These are phyloP conservation scores for Callaeas wilsoni DNA, from an alignment of 2,113 vertebrate genomes.

Conservation along the genomic window DNA sequence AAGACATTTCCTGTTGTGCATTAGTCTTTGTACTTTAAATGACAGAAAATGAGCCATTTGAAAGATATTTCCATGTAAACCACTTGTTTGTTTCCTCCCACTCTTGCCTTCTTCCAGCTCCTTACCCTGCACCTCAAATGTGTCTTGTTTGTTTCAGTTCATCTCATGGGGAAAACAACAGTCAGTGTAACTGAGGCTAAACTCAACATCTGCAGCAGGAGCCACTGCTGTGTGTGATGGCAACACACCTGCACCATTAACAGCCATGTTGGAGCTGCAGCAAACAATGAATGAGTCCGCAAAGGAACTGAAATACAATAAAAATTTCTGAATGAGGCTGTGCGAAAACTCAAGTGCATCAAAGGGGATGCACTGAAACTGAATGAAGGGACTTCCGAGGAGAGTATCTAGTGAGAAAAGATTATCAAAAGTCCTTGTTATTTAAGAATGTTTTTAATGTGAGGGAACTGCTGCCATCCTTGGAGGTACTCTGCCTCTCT, in stretches of 20 bases:
- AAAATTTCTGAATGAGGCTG: not conserved
- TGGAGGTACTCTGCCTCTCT: not conserved
- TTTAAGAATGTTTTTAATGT: not conserved
- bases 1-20: not conserved
- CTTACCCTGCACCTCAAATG: not conserved
- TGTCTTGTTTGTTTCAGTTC: not conserved
- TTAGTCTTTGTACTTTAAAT: not conserved
- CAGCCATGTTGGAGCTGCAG: not conserved
- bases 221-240: not conserved
- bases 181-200: not conserved
- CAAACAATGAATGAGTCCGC: not conserved
- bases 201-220: not conserved
- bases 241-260: not conserved
- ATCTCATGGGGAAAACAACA: not conserved
- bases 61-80: not conserved
- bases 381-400: not conserved
- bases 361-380: not conserved
- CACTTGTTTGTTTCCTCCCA: not conserved
- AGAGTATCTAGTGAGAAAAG: not conserved
- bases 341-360: not conserved
- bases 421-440: not conserved
- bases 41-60: not conserved
- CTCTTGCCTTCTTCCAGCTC: not conserved
- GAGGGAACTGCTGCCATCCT: not conserved
- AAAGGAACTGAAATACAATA: not conserved